Percentiles rank a stretch among this genome's conserved stretches.
Conservation (phyloP, 2,797 vertebrate genomes). For the Hippoglossus hippoglossus region DNA sequence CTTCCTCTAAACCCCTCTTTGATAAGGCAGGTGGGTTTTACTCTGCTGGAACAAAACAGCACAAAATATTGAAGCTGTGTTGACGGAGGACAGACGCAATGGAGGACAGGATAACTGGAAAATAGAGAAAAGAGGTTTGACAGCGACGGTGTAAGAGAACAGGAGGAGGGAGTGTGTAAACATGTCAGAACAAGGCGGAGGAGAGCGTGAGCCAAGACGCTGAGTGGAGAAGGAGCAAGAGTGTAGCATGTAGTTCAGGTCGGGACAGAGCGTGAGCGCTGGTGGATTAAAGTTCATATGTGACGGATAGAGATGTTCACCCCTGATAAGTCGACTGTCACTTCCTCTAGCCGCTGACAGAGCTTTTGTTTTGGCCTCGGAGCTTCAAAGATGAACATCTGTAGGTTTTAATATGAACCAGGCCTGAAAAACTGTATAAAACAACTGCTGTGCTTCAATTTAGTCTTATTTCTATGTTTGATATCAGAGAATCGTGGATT, state of each 20-base stretch:
- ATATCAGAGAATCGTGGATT: too few species aligned
- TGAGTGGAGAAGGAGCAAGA: conserved; percentile 11
- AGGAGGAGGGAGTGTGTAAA: conserved; percentile 57
- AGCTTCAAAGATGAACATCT: conserved; percentile 59
- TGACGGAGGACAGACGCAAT: not conserved
- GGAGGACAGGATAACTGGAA: not conserved
- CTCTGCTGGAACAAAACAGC: conserved; percentile 53
- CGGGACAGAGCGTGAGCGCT: conserved; percentile 5
- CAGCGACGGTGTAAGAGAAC: conserved; percentile 14
- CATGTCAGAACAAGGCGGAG: conserved; percentile 74
- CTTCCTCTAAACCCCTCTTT: conserved; percentile 25
- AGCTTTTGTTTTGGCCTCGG: conserved; percentile 61
- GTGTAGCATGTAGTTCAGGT: conserved; percentile 14
- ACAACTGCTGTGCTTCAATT: too few species aligned
- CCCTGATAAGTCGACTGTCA: conserved; percentile 52
- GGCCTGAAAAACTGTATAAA: too few species aligned
- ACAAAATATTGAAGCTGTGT: not conserved
- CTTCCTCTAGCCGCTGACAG: conserved; percentile 70
- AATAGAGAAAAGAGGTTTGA: conserved; percentile 23
- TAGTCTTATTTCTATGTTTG: too few species aligned
- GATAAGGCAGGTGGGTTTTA: conserved; percentile 8
- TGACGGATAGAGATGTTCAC: conserved; percentile 43
- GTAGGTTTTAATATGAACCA: conserved; percentile 16
- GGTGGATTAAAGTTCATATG: not conserved
- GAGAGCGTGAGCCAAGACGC: conserved; percentile 1